Evolutionary conservation across 2,113 vertebrate genomes (phyloP).

Genomic region (Antigone vipio): DNA sequence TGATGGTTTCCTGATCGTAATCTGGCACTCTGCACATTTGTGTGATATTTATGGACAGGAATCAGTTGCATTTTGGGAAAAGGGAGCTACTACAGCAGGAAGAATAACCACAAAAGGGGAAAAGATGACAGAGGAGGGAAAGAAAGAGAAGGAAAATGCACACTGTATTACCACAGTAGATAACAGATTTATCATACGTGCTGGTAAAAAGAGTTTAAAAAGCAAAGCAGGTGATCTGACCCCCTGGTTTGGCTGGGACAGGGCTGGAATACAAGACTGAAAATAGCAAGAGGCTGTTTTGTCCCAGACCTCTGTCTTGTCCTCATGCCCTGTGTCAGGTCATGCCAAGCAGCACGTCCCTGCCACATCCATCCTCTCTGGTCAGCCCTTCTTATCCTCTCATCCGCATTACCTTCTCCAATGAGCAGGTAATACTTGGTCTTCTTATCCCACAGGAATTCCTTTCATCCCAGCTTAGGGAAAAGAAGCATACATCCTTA

Average conservation of each 20-base stretch:
- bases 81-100: background rate
- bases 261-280: background rate
- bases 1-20: background rate
- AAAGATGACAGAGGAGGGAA: background rate
- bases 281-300: background rate
- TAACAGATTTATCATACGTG: background rate
- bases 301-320: background rate
- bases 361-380: background rate
- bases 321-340: background rate
- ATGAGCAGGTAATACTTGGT: background rate
- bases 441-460: background rate
- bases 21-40: background rate
- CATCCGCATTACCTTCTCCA: background rate
- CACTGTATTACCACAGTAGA: background rate
- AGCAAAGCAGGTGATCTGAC: rapidly evolving
- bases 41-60: slow-evolving; percentile 27
- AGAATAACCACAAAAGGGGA: background rate
- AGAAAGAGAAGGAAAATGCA: background rate
- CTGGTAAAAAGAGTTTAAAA: background rate
- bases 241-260: background rate
- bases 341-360: rapidly evolving
- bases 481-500: background rate
- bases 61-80: background rate
- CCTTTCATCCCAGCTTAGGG: background rate
- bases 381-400: background rate